Evolutionary conservation across 2,888 invertebrate genomes (phyloP).

Genomic region (Phania funesta): DNA sequence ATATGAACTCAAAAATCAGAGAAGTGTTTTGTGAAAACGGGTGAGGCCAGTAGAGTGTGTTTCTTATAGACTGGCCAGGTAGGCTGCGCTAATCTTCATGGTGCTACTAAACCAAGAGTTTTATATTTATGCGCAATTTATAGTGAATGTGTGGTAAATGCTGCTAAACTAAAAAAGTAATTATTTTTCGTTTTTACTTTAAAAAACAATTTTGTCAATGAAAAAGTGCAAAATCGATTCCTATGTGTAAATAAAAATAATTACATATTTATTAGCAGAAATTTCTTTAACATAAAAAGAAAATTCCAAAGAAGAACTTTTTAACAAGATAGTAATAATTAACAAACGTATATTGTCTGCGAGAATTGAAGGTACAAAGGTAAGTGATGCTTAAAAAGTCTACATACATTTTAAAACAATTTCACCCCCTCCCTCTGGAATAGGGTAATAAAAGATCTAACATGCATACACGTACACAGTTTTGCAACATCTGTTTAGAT

Average conservation of each 20-base stretch:
- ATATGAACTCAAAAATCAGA: slow-evolving; percentile 3
- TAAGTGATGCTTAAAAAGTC: slow-evolving; percentile 21
- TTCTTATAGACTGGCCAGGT: slow-evolving; percentile 54
- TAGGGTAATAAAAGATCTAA: not conserved
- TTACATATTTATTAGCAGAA: too few species aligned
- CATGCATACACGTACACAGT: not conserved
- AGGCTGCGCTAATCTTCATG: slow-evolving; percentile 55
- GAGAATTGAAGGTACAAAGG: slow-evolving; percentile 9
- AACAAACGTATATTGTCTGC: not conserved
- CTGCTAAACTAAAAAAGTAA: slow-evolving; percentile 33
- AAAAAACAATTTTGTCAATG: not conserved
- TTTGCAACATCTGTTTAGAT: slow-evolving; percentile 58
- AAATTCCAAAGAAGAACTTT: not conserved
- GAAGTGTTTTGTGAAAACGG: slow-evolving; percentile 55
- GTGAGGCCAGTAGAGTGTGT: slow-evolving; percentile 58
- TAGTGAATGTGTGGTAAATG: slow-evolving; percentile 20
- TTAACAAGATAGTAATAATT: slow-evolving; percentile 2
- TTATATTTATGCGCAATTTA: slow-evolving; percentile 57
- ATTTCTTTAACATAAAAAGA: too few species aligned
- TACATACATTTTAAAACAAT: slow-evolving; percentile 2
- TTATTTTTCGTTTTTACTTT: not conserved
- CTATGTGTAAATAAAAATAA: too few species aligned
- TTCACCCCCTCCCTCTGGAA: slow-evolving; percentile 23
- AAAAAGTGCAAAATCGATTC: slow-evolving; percentile 49
- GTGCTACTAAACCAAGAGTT: slow-evolving; percentile 15